Percentiles rank a stretch among this genome's conserved stretches.
These are phyloP conservation scores for Oryctolagus cuniculus DNA, from an alignment of 2,113 vertebrate genomes.

Conservation along the genomic window DNA sequence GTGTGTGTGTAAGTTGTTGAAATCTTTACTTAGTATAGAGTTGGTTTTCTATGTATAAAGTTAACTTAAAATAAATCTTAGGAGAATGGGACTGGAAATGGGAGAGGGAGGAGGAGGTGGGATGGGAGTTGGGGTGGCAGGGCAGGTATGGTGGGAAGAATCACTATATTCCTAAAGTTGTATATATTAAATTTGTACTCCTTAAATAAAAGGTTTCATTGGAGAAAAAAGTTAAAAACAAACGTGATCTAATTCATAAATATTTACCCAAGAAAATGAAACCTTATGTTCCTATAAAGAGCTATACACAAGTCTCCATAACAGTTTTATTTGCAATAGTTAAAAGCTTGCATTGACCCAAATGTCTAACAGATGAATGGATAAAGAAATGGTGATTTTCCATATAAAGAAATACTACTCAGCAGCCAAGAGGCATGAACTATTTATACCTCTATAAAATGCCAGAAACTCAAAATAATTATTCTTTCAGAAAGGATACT, in stretches of 20 bases:
- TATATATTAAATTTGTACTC: too few species aligned
- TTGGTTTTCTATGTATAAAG: too few species aligned
- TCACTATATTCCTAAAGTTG: too few species aligned
- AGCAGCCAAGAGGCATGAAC: background rate
- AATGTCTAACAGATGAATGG: background rate
- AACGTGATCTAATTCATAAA: background rate
- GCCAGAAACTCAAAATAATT: conserved; percentile 14
- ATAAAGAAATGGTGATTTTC: background rate
- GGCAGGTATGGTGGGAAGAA: too few species aligned
- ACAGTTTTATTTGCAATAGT: background rate
- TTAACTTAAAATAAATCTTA: too few species aligned
- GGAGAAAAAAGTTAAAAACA: too few species aligned
- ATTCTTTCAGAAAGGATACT: background rate
- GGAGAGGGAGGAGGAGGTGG: too few species aligned
- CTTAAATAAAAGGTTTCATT: too few species aligned
- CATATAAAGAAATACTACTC: background rate
- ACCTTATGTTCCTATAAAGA: background rate
- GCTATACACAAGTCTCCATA: background rate
- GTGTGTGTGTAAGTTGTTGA: too few species aligned
- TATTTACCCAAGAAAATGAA: conserved; percentile 58
- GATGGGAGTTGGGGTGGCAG: too few species aligned
- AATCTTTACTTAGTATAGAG: too few species aligned
- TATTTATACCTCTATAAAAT: background rate
- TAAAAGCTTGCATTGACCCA: background rate
- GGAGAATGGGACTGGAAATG: too few species aligned